Percentiles rank a stretch among this genome's conserved stretches.
These are phyloP conservation scores for Willisornis vidua DNA, from an alignment of 2,113 vertebrate genomes.

Conservation along the genomic window DNA sequence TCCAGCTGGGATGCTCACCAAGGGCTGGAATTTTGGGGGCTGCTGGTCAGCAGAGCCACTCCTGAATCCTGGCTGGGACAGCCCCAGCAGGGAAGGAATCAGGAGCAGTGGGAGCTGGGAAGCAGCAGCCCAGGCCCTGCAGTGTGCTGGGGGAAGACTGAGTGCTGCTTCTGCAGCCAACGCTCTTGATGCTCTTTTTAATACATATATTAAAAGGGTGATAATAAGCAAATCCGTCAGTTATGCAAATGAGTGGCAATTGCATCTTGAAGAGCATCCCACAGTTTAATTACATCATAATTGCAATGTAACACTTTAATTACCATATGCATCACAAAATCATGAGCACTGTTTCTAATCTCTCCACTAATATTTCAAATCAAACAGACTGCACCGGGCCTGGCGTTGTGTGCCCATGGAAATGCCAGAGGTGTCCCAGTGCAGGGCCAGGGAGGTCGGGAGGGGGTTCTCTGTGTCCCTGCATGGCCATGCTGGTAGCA, in stretches of 20 bases:
- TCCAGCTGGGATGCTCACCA: rapidly evolving
- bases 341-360: slow-evolving; percentile 63
- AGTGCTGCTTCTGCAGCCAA: background rate
- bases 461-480: background rate
- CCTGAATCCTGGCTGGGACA: rapidly evolving
- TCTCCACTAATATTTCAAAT: slow-evolving; percentile 63
- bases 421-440: rapidly evolving
- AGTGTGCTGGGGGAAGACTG: background rate
- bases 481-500: rapidly evolving
- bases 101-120: background rate
- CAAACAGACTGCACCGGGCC: slow-evolving; percentile 32
- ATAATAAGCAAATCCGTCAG: slow-evolving; percentile 67
- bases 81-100: background rate
- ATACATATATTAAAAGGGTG: slow-evolving; percentile 65
- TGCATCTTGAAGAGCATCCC: slow-evolving; percentile 71
- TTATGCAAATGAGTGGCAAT: slow-evolving; percentile 67
- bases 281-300: slow-evolving; percentile 74
- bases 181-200: slow-evolving; percentile 48
- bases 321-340: slow-evolving; percentile 68
- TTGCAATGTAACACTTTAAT: slow-evolving; percentile 70
- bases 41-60: background rate
- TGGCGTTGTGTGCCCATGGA: rapidly evolving
- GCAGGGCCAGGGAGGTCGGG: background rate
- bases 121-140: background rate
- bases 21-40: background rate